Evolutionary conservation across 2,888 invertebrate species (phyloP).

Genomic region (Troides oblongomaculatus): DNA sequence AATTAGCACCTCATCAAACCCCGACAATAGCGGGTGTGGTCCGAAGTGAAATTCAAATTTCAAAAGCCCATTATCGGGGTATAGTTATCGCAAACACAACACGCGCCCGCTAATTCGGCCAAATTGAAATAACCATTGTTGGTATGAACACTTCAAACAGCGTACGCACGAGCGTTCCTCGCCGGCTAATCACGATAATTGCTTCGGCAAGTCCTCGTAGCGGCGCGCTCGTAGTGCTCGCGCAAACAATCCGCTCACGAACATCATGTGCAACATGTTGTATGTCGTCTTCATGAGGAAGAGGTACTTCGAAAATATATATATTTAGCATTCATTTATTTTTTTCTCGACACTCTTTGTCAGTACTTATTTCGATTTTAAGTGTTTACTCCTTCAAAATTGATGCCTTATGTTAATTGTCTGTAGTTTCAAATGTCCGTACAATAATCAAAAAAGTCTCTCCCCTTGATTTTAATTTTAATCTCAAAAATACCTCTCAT

Average conservation of each 20-base stretch:
- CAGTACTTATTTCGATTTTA: too few relatives aligned
- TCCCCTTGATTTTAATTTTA: too few relatives aligned
- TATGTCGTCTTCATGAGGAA: slow-evolving; percentile 18
- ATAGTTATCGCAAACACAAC: slow-evolving; percentile 40
- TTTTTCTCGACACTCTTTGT: too few relatives aligned
- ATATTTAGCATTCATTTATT: too few relatives aligned
- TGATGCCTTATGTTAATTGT: too few relatives aligned
- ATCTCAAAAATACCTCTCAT: too few relatives aligned
- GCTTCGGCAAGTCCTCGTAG: slow-evolving; percentile 55
- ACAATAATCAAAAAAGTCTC: too few relatives aligned
- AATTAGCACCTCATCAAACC: slow-evolving; percentile 38
- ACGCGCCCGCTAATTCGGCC: slow-evolving; percentile 49
- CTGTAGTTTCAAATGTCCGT: too few relatives aligned
- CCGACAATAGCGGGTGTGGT: slow-evolving; percentile 41
- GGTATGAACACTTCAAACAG: slow-evolving; percentile 48
- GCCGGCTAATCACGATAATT: slow-evolving; percentile 53
- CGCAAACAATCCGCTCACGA: slow-evolving; percentile 19
- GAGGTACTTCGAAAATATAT: background rate
- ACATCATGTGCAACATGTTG: slow-evolving; percentile 11
- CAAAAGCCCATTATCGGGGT: slow-evolving; percentile 37
- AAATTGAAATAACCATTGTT: slow-evolving; percentile 65
- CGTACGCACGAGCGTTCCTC: slow-evolving; percentile 34
- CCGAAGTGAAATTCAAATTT: slow-evolving; percentile 45
- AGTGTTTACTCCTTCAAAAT: too few relatives aligned
- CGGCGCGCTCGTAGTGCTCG: slow-evolving; percentile 33